Evolutionary conservation across 2,888 invertebrate genomes (phyloP), one percentile per base, ranked within the genome.

Genomic region (Lepidochrysops patricia): DNA sequence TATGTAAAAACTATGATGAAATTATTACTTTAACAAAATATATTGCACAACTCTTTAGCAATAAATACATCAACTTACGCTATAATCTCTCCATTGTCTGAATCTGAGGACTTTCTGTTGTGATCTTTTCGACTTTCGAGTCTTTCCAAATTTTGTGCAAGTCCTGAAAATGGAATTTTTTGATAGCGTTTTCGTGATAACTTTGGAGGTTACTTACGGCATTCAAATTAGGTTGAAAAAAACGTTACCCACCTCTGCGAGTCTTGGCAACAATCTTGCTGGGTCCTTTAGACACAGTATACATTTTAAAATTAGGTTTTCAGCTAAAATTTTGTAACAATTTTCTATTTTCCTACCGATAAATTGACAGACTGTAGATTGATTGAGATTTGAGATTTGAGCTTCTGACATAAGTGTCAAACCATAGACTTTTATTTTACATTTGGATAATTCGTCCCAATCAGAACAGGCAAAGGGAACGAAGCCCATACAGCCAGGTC

Each of bases 201-300:
- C 60, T 60, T 63, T 57, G 48, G 48, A 65, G 63, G 65, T 67
- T 65, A 69, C 59, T 67, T 65, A 69, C 59, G 59, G 61, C 59
- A 58, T 49, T 35, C 6, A 5, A 26, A 26, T 6, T 27, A 43
- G 6, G 26, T 50, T 52, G 27, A 66, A 50, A 60, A 65, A 62
- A 48, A 63, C 57, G 3, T 54, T 34, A 43, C 63, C 62, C 77
- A 94, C 96, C 94, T 91, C 96, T 91, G 74, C 95, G 91, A 68
- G 96, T 94, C 91, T 96, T 96, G 65, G 96, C 94, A 72, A 95
- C 95, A 80, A 96, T 94, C 90, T 96, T 96, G 86, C 95, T 96
- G 66, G 96, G 95, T 66, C 95, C 95, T 86, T 95, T 96, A 66
- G 94, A 94, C 75, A 96, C 94, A 77, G 96, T 95, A 90, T 96